Base-by-base conservation (phyloP, 2,113 vertebrate genomes). In the Hiodon tergisus region DNA sequence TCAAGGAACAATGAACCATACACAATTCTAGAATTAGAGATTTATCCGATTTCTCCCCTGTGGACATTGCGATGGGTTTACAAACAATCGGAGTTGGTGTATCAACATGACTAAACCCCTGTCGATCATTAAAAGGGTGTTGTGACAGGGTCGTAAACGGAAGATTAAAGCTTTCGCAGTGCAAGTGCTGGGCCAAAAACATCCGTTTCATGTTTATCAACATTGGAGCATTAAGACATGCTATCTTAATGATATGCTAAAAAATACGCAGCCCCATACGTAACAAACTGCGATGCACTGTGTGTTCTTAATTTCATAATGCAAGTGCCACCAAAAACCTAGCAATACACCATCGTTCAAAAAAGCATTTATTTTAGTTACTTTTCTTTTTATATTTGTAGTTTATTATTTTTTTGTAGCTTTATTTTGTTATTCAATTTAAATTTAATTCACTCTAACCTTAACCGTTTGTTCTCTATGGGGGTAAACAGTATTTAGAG, bases 111-210 rank as follows among this genome's bases (percentile, higher is more conserved):
- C 59, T 55, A 48, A 76, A 55, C 11, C 31, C 48, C n/a, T 76
- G 67, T 65, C 4, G 7, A 70, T 70, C 59, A 62, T 16, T 71
- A 59, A 52, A 7, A 9, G 52, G 6, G 75, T 76, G 59, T 17
- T 48, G 17, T 76, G 50, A 76, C 50, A 76, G 57, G 58, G 59
- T 67, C 67, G 59, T 61, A 69, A 70, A 62, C 6, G 57, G 57
- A 47, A 52, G 48, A n/a, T 53, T 60, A 13, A 53, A 63, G 51
- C n/a, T 14, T 17, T 6, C 10, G 16, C 50, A 70, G 14, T 76
- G 48, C 65, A 59, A 69, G 67, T 62, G 48, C 11, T 13, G 3
- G 47, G 16, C 16, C 46, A 59, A 31, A 76, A 63, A 76, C 75
- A 76, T 65, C 58, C 31, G 59, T 31, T 55, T 50, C 11, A 5